Conservation (phyloP, 2,888 invertebrate genomes). For the Drosophila rellima region DNA sequence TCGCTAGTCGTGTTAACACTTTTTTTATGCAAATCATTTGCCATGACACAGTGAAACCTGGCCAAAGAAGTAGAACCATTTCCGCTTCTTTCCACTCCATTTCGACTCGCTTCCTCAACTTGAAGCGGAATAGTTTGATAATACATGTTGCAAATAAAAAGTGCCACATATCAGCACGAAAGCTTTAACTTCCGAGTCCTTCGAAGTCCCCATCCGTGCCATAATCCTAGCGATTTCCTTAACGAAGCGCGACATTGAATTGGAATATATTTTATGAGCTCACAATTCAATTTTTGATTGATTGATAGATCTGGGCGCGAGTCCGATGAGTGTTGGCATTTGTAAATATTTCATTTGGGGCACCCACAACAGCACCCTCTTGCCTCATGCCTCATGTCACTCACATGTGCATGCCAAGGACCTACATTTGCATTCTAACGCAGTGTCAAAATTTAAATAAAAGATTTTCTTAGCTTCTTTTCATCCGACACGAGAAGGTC, state of each 20-base stretch:
- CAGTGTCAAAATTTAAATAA: conserved; percentile 52
- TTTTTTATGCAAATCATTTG: conserved; percentile 70
- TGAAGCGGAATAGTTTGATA: conserved; percentile 36
- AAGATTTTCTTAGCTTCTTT: conserved; percentile 45
- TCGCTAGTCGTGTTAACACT: conserved; percentile 25
- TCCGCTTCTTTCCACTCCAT: conserved; percentile 56
- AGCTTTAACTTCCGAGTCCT: conserved; percentile 55
- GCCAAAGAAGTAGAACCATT: conserved; percentile 48
- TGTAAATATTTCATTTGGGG: conserved; percentile 66
- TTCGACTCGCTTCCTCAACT: conserved; percentile 10
- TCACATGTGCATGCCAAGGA: conserved; percentile 48
- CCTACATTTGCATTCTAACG: conserved; percentile 61
- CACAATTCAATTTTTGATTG: conserved; percentile 44
- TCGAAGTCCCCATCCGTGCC: not conserved
- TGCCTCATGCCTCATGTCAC: conserved; percentile 20
- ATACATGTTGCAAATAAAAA: conserved; percentile 42
- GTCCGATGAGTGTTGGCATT: conserved; percentile 62
- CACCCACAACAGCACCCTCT: conserved; percentile 17
- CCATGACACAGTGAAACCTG: conserved; percentile 33
- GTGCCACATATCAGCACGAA: conserved; percentile 55
- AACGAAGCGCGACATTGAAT: conserved; percentile 57
- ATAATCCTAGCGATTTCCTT: not conserved
- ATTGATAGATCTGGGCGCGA: conserved; percentile 66
- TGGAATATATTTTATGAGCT: conserved; percentile 31
- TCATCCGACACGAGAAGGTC: conserved; percentile 72